These are phyloP conservation scores for Abrostola triplasia DNA, from an alignment of 2,888 invertebrate genomes.

Conservation along the genomic window DNA sequence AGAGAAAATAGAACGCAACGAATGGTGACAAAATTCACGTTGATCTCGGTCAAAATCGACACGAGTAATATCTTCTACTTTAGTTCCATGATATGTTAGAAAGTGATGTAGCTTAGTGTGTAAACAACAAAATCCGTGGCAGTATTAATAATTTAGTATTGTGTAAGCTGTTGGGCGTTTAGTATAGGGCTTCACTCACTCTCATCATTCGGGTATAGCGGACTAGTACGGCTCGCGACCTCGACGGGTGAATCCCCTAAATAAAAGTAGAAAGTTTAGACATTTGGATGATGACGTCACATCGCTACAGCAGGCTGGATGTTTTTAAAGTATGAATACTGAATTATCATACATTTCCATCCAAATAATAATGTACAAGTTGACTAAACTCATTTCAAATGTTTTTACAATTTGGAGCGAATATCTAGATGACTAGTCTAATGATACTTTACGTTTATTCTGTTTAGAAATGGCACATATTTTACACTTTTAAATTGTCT, in stretches of 20 bases:
- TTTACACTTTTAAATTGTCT: no score
- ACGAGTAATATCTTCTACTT: no score
- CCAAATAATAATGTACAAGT: no score
- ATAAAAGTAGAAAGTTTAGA: slow-evolving; percentile 2
- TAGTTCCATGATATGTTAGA: not conserved
- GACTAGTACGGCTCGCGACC: slow-evolving; percentile 6
- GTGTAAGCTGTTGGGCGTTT: not conserved
- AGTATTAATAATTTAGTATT: not conserved
- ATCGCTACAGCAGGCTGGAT: not conserved
- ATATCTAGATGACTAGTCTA: no score
- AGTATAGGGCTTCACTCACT: not conserved
- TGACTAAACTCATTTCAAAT: no score
- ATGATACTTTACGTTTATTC: no score
- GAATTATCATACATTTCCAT: not conserved
- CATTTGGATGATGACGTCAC: not conserved
- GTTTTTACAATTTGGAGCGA: no score
- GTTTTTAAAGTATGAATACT: not conserved
- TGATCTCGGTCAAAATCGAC: no score
- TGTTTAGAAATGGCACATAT: no score
- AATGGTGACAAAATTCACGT: no score
- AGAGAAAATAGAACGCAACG: no score
- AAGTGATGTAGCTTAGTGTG: not conserved
- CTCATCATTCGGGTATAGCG: slow-evolving; percentile 2
- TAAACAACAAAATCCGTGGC: not conserved
- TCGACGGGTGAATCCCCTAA: slow-evolving; percentile 3